A percentile compares a stretch with the other conserved stretches of the same genome.
Evolutionary conservation across 2,888 invertebrate genomes (phyloP).

Genomic region (Cepaea hortensis): DNA sequence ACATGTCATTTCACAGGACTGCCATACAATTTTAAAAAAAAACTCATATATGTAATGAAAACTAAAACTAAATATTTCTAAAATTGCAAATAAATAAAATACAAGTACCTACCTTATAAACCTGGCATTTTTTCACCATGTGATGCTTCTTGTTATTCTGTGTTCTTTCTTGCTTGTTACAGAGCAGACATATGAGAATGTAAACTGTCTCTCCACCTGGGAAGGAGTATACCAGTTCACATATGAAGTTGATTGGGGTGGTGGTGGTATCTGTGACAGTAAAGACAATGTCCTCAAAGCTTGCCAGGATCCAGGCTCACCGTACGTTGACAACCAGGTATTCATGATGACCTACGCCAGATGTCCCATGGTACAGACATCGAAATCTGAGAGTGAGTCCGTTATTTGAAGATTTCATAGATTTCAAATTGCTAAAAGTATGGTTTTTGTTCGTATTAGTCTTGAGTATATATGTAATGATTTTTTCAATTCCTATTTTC

Average conservation of each 20-base stretch:
- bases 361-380: slow-evolving; percentile 79
- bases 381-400: slow-evolving; percentile 65
- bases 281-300: slow-evolving; percentile 91
- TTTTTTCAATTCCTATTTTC: too few species aligned
- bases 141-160: neutral
- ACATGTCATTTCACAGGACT: too few species aligned
- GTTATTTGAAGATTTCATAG: too few species aligned
- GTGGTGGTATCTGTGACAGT: slow-evolving; percentile 83
- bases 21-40: too few species aligned
- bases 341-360: slow-evolving; percentile 95
- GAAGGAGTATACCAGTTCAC: slow-evolving; percentile 75
- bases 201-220: slow-evolving; percentile 75
- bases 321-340: slow-evolving; percentile 97
- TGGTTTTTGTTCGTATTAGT: too few species aligned
- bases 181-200: slow-evolving; percentile 56
- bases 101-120: too few species aligned
- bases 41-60: too few species aligned
- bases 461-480: too few species aligned
- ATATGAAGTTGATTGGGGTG: slow-evolving; percentile 72
- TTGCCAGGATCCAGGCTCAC: slow-evolving; percentile 96
- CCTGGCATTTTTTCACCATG: neutral
- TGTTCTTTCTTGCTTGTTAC: neutral
- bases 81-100: too few species aligned
- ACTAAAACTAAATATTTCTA: too few species aligned
- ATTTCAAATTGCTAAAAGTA: too few species aligned